Evolutionary conservation across 2,888 invertebrate genomes (phyloP).

Genomic region (Ptilodon capucinus): DNA sequence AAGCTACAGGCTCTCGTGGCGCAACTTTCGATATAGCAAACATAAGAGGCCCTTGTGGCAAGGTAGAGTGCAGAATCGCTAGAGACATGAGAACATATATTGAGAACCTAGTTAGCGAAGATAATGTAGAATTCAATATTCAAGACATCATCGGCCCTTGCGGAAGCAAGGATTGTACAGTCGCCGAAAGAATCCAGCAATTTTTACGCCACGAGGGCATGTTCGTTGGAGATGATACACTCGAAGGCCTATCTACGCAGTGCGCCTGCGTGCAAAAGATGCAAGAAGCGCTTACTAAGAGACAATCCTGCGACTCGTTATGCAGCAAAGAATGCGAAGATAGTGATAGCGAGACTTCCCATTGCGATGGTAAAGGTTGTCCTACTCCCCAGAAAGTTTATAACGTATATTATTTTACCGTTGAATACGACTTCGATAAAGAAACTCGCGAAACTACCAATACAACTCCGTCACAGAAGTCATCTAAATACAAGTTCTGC

Average conservation of each 20-base stretch:
- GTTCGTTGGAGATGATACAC: constrained; percentile 46
- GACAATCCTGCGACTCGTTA: constrained; percentile 45
- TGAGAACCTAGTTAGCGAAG: constrained; percentile 67
- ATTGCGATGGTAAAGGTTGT: constrained; percentile 55
- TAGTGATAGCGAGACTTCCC: constrained; percentile 41
- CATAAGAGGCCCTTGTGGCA: constrained; percentile 73
- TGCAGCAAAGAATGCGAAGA: constrained; percentile 59
- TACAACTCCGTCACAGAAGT: constrained; percentile 22
- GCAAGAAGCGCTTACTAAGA: constrained; percentile 52
- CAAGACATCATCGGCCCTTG: constrained; percentile 69
- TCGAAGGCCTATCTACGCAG: constrained; percentile 66
- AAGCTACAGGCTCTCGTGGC: constrained; percentile 27
- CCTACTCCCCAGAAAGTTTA: constrained; percentile 54
- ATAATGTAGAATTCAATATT: constrained; percentile 58
- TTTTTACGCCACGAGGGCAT: constrained; percentile 65
- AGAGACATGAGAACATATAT: constrained; percentile 68
- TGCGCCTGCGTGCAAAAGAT: constrained; percentile 67
- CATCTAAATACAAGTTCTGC: constrained; percentile 51
- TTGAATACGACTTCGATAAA: constrained; percentile 58
- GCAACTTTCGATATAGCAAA: constrained; percentile 66
- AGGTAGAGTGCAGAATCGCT: constrained; percentile 69
- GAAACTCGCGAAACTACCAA: constrained; percentile 17
- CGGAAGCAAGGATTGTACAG: constrained; percentile 66
- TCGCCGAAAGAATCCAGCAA: constrained; percentile 65
- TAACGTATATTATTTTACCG: constrained; percentile 69